Conservation (phyloP, 1,140 invertebrate genomes). For the Drosophila repletoides region DNA sequence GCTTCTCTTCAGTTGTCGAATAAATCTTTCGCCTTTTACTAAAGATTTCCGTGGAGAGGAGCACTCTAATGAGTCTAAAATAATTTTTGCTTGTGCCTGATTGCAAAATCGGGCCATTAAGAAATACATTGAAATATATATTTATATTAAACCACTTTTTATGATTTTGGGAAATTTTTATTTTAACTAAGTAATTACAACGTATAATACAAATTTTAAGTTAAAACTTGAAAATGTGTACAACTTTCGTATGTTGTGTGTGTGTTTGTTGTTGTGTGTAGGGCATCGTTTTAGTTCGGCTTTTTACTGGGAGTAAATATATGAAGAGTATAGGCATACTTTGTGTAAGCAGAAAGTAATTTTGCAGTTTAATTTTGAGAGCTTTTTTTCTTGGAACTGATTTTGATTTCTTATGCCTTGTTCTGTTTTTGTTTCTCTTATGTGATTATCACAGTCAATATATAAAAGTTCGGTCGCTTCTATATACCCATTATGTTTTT, state of each 20-base stretch:
- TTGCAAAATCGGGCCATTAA: constrained; percentile 66
- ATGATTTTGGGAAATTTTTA: constrained; percentile 44
- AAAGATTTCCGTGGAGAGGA: constrained; percentile 82
- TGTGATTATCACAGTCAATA: constrained; percentile 79
- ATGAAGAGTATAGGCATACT: neutral
- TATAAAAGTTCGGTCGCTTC: constrained; percentile 61
- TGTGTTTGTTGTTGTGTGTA: neutral
- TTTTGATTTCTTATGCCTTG: too few relatives aligned
- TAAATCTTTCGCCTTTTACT: constrained; percentile 84
- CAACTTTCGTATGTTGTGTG: constrained; percentile 50
- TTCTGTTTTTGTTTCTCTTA: constrained; percentile 51
- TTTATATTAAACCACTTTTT: neutral
- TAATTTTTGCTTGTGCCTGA: constrained; percentile 78
- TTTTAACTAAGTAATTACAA: constrained; percentile 76
- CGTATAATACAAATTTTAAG: constrained; percentile 78
- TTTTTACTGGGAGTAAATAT: too few relatives aligned
- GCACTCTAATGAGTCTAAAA: constrained; percentile 69
- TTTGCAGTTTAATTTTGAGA: constrained; percentile 3
- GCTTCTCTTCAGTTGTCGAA: constrained; percentile 72
- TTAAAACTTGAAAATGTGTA: constrained; percentile 64
- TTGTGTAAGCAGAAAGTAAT: neutral
- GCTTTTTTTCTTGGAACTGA: constrained; percentile 25
- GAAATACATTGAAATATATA: constrained; percentile 29
- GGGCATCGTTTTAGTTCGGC: neutral
- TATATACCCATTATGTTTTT: constrained; percentile 55